Evolutionary conservation across 2,888 invertebrate species (phyloP).

Genomic region (Mellilla xanthometata): DNA sequence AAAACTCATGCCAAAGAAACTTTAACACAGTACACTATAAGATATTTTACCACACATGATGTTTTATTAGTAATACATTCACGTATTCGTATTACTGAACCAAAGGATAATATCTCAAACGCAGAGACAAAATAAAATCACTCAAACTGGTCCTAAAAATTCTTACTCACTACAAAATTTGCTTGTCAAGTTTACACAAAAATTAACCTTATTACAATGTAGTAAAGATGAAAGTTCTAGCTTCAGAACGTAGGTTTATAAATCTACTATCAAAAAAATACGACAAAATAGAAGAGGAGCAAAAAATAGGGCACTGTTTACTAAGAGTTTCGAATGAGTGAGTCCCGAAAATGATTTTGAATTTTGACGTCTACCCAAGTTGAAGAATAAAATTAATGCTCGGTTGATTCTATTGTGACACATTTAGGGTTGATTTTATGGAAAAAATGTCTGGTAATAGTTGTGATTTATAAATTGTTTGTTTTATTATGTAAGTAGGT

Average conservation of each 20-base stretch:
- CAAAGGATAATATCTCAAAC: conserved; percentile 20
- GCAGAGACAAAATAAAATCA: conserved; percentile 27
- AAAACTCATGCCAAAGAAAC: too few species aligned
- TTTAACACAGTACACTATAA: too few species aligned
- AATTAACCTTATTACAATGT: not conserved
- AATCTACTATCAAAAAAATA: conserved; percentile 13
- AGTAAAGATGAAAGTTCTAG: not conserved
- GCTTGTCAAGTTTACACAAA: not conserved
- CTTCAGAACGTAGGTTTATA: conserved; percentile 2
- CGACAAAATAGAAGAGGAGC: conserved; percentile 20
- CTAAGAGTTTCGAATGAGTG: conserved; percentile 25
- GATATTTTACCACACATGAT: too few species aligned
- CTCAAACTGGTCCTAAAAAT: conserved; percentile 18
- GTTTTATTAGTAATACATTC: conserved; percentile 21
- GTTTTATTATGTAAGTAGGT: too few species aligned
- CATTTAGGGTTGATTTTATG: conserved; percentile 7
- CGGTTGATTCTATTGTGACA: conserved; percentile 16
- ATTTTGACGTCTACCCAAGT: conserved; percentile 18
- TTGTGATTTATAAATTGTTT: too few species aligned
- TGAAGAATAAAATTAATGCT: conserved; percentile 17
- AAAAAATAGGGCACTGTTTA: conserved; percentile 24
- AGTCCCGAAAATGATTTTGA: conserved; percentile 17
- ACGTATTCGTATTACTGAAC: conserved; percentile 19
- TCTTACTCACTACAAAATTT: conserved; percentile 11
- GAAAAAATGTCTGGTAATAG: not conserved